Evolutionary conservation across 1,140 invertebrate species (phyloP).

Genomic region (Drosophila micromelanica): DNA sequence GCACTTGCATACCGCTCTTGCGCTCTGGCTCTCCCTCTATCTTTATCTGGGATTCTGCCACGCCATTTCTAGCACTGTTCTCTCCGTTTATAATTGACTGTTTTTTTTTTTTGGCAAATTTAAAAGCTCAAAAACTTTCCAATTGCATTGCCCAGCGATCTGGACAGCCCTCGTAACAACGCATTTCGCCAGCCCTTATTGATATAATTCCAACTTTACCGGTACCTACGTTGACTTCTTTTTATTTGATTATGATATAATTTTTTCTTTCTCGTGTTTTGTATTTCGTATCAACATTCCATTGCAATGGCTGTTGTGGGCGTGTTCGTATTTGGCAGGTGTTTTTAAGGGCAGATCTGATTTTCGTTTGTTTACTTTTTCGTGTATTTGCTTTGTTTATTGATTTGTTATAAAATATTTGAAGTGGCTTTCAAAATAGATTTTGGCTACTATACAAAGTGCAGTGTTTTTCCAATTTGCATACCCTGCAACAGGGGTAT

Average conservation of each 20-base stretch:
- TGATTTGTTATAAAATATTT: constrained; percentile 13
- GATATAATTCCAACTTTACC: constrained; percentile 10
- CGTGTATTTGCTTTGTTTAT: background rate
- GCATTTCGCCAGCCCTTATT: background rate
- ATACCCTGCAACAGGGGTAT: too few relatives aligned
- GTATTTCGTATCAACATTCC: background rate
- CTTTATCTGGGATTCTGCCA: constrained; percentile 10
- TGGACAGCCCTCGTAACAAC: background rate
- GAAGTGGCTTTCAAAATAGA: constrained; percentile 1
- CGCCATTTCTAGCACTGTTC: constrained; percentile 1
- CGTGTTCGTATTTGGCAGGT: background rate
- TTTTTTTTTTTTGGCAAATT: constrained; percentile 21
- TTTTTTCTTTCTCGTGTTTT: too few relatives aligned
- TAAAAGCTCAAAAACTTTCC: constrained; percentile 51
- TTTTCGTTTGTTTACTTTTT: background rate
- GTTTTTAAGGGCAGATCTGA: background rate
- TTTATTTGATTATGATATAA: background rate
- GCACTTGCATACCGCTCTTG: constrained; percentile 1
- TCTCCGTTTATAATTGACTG: constrained; percentile 6
- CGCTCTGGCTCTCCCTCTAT: constrained; percentile 14
- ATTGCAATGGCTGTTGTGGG: background rate
- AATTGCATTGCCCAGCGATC: constrained; percentile 32
- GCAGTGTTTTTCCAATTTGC: too few relatives aligned
- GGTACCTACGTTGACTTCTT: constrained; percentile 12
- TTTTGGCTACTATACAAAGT: background rate